Base-by-base conservation (phyloP, 2,113 vertebrate species). In the Ceyx margarethae region DNA sequence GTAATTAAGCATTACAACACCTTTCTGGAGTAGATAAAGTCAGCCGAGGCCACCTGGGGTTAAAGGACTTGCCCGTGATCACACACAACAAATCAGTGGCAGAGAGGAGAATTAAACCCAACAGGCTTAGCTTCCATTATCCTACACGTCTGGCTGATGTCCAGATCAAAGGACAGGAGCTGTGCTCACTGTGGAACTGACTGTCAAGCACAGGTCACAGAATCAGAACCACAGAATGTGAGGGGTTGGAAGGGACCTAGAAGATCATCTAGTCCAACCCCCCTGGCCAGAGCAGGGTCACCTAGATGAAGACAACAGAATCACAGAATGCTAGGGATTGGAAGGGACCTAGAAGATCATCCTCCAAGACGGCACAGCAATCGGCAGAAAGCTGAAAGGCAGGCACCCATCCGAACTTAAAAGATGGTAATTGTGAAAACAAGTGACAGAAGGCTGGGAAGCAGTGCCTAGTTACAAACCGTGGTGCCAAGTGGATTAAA, bases 1-100 rank as follows among this genome's bases (percentile, higher is more conserved):
- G 87, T 83, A 96, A 96, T 94, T 93, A 96, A 96, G 82, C 87
- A 76, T 81, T 96, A 94, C 90, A 95, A 90, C 90, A 93, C 91
- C 91, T 77, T 94, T 85, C 81, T 85, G 87, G 68, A 77, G 75
- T 3, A 95, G 92, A 31, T 92, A 95, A 95, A 92, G 79, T 93
- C 89, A 77, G 79, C 76, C 35, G 91, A 94, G 89, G 92, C 89
- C 85, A 77, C 9, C 65, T 23, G 57, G 87, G 92, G 95, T 93
- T 96, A 96, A 94, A 87, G 81, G 94, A 91, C 94, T 85, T 77
- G 87, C 84, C 87, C 4, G 0, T 53, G 95, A 95, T 95, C 91
- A 92, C 87, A 85, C 84, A 74, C 29, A 87, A 91, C 92, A 78
- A 91, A 85, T 77, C 87, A 71, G 90, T 31, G 58, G 77, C 95